Conservation (phyloP, 2,113 vertebrate genomes). For the Cyrtonyx montezumae region DNA sequence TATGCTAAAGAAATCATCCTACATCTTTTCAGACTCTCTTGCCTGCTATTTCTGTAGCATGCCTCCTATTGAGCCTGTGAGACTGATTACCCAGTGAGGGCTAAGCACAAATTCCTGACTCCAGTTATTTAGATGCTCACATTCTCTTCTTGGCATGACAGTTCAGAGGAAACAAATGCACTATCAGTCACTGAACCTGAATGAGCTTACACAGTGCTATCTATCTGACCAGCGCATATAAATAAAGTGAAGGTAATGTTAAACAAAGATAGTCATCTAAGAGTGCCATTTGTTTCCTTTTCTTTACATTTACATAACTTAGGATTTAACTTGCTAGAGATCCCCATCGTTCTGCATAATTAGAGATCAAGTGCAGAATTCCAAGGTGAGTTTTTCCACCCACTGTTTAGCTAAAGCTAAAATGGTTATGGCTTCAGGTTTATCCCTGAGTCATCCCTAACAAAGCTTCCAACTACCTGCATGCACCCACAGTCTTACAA, state of each 20-base stretch:
- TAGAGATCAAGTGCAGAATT: not conserved
- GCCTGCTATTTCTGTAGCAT: conserved; percentile 22
- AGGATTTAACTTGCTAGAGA: not conserved
- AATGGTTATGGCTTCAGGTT: not conserved
- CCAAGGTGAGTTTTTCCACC: not conserved
- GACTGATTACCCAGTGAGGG: conserved; percentile 54
- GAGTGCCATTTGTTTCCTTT: not conserved
- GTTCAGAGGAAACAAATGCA: conserved; percentile 9
- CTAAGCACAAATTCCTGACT: conserved; percentile 29
- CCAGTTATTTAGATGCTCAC: conserved; percentile 33
- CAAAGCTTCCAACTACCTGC: not conserved
- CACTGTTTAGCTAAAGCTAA: not conserved
- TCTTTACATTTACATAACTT: not conserved
- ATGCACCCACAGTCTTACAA: not conserved
- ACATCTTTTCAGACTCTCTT: conserved; percentile 44
- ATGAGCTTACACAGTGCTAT: not conserved
- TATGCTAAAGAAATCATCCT: conserved; percentile 58
- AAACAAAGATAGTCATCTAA: not conserved
- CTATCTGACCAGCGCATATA: not conserved
- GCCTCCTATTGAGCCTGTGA: conserved; percentile 19
- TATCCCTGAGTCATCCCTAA: not conserved
- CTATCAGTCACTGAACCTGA: not conserved
- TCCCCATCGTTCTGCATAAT: accelerated
- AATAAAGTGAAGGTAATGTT: not conserved
- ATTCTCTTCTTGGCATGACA: not conserved